Evolutionary conservation across 2,797 vertebrate species (phyloP), one percentile per base, ranked within the genome.

Genomic region (Picus viridis): DNA sequence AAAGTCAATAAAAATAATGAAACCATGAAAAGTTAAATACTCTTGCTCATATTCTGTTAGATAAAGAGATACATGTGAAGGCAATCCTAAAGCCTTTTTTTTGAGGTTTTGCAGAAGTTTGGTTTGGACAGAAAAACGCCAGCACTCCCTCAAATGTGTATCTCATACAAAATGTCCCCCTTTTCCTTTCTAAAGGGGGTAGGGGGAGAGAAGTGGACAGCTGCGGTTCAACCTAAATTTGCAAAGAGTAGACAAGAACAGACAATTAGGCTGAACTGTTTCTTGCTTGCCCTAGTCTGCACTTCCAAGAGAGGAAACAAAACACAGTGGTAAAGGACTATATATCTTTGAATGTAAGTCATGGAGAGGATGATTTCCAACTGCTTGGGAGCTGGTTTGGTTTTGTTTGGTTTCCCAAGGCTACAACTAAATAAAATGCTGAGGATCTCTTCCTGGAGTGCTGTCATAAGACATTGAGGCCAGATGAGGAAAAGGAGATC

Each of bases 1-100:
- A 76, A 90, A 94, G 79, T 90, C 67, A 94, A 89, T 90, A 92
- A 85, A 93, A 94, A 89, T 81, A 94, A 90, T 85, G 90, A 83
- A 88, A 89, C 64, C 32, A 75, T 51, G 47, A 93, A 70, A 94
- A 94, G 86, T 67, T 69, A 87, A 93, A 85, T 75, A 87, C 65
- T 56, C n/a, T 56, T 78, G n/a, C 43, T 77, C 76, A 85, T 69
- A 87, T 90, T 75, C 70, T 80, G 27, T 53, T 79, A 86, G 57
- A 61, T 72, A 63, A 68, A 67, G 61, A 63, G 32, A 83, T 7
- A 26, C 45, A 45, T n/a, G n/a, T n/a, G 56, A 84, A 82, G 23
- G 29, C 20, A 83, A 69, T 57, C 27, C 49, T 59, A 57, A 72
- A 78, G 84, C 75, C 81, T 89, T 82, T 71, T n/a, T 84, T 71